phyloP scores from a whole-genome alignment of 2,113 vertebrate genomes.

The Melanostigma gelatinosum region DNA sequence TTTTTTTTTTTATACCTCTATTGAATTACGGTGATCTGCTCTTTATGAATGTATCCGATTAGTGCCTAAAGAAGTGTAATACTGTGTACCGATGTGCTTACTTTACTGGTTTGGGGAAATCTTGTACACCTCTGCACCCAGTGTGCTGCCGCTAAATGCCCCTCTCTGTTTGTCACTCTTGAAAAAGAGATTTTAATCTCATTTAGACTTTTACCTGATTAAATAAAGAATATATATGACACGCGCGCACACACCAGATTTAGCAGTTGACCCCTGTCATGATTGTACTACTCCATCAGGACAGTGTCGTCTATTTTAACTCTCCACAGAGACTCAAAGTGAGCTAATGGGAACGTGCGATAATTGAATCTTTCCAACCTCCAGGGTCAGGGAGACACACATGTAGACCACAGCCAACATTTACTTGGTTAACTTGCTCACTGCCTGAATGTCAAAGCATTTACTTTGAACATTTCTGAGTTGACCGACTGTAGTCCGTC shows the following conservation, averaged over 20 bases:
- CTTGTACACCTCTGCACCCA: not conserved
- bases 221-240: not conserved
- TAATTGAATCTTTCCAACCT: constrained; percentile 71
- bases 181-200: not conserved
- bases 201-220: not conserved
- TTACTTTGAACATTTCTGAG: constrained; percentile 17
- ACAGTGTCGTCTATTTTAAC: constrained; percentile 69
- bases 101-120: not conserved
- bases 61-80: not conserved
- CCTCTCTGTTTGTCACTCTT: not conserved
- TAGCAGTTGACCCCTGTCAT: constrained; percentile 47
- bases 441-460: not conserved
- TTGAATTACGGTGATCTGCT: not conserved
- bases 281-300: constrained; percentile 56
- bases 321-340: constrained; percentile 69
- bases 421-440: constrained; percentile 56
- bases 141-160: not conserved
- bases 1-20: not conserved
- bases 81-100: not conserved
- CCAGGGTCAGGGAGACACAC: constrained; percentile 63
- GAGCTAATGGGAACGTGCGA: constrained; percentile 74
- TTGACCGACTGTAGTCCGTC: not conserved
- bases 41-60: not conserved
- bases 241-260: constrained; percentile 26
- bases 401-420: constrained; percentile 52